Conservation (phyloP, 1,140 invertebrate genomes). For the Brachionus sp. region DNA sequence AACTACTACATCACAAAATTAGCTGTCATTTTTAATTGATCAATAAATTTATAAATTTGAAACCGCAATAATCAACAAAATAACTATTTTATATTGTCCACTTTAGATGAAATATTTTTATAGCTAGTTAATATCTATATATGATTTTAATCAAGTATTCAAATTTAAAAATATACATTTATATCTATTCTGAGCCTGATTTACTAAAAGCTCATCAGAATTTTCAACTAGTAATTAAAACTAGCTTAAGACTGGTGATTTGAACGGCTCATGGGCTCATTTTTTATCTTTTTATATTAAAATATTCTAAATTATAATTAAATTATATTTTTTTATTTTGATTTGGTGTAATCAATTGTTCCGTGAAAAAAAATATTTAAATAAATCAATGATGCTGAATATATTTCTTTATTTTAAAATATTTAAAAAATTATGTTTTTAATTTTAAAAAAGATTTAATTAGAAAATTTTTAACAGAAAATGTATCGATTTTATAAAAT, state of each 20-base stretch:
- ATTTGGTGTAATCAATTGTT: neutral
- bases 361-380: neutral
- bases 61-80: neutral
- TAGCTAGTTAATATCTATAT: neutral
- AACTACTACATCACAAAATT: slow-evolving; percentile 1
- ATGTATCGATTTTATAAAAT: too few species aligned
- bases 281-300: neutral
- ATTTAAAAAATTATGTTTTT: neutral
- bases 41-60: neutral
- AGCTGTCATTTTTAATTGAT: neutral
- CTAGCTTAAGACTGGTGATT: neutral
- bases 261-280: neutral
- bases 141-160: neutral
- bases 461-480: neutral
- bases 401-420: too few species aligned
- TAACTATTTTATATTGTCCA: neutral
- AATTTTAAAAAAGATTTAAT: neutral
- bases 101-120: neutral
- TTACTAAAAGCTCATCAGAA: neutral
- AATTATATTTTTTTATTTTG: neutral
- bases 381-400: neutral
- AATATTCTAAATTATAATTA: neutral
- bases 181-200: neutral
- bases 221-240: neutral
- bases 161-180: neutral